Percentiles rank a stretch among this genome's conserved stretches.
Evolutionary conservation across 2,113 vertebrate species (phyloP).

Genomic region (Carassius gibelio): DNA sequence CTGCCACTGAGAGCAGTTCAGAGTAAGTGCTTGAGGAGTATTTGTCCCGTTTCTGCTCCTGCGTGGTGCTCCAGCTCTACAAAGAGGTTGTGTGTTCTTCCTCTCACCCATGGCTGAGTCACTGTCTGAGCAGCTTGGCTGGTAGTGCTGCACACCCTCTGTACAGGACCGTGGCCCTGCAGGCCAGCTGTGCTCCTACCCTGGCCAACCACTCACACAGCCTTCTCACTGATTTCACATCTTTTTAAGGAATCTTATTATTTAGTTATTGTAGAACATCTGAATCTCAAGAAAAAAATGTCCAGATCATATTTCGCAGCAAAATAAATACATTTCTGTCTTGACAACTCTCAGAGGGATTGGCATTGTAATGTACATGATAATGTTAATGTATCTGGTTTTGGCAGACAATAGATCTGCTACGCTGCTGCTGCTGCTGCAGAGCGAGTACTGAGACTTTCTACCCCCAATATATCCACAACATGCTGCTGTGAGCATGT

Average conservation of each 20-base stretch:
- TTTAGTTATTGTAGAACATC: neutral
- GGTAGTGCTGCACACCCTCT: constrained; percentile 60
- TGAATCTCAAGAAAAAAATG: neutral
- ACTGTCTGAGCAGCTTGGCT: constrained; percentile 75
- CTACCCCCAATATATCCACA: too few species aligned
- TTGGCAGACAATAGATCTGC: too few species aligned
- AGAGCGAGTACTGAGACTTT: too few species aligned
- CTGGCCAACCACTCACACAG: too few species aligned
- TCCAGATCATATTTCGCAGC: neutral
- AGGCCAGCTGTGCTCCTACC: constrained; percentile 31
- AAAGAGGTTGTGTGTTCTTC: constrained; percentile 29
- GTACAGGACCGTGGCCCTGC: constrained; percentile 16
- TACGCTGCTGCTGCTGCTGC: too few species aligned
- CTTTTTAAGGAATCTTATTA: neutral
- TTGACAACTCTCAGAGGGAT: too few species aligned
- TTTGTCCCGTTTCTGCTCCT: constrained; percentile 10
- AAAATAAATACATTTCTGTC: neutral
- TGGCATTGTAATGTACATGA: too few species aligned
- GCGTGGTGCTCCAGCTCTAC: constrained; percentile 8
- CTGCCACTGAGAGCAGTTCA: constrained; percentile 24
- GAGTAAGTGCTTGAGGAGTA: constrained; percentile 41
- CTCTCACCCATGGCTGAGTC: constrained; percentile 65
- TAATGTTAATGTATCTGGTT: too few species aligned
- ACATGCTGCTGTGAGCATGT: too few species aligned
- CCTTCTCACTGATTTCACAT: neutral